Base-by-base conservation (phyloP, 2,888 invertebrate species). In the Microctonus aethiopoides region DNA sequence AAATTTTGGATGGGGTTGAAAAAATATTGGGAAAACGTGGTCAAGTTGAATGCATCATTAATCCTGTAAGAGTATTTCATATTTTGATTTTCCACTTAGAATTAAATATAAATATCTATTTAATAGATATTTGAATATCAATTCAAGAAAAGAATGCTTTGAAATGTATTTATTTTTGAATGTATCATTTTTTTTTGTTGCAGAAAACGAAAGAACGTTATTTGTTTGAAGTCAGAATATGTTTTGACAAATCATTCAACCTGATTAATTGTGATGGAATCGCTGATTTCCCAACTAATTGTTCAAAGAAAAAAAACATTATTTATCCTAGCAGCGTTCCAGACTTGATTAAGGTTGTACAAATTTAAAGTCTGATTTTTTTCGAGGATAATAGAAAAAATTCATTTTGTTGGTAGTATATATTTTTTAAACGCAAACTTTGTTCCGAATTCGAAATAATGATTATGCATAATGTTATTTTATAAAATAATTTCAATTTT, bases 181-280 rank as follows among this genome's bases (percentile, higher is more conserved):
- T 16, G 39, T n/a, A 3, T 7, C 10, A 10, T 11, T n/a, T 22
- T 4, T 4, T 39, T 10, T 11, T 57, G 57, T 84, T 80, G 20
- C 86, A 89, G 81, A 86, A 89, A 69, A 88, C 88, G 0, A 89
- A 89, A 24, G 86, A 89, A 22, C 89, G 89, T 2, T 91, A 90
- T 79, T 81, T 95, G 62, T 89, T 90, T 22, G 94, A 95, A 83
- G 90, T 95, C 67, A 88, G 93, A 22, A 89, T 95, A 62, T 95
- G 95, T 80, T 92, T 95, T 76, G 88, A 92, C 80, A 94, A 93
- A 80, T 83, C 86, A 0, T 84, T 95, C 22, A 83, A 89, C 41
- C 80, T 93, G 16, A 88, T 90, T 2, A 89, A 93, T 81, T 95
- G 94, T 80, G 90, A 93, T 83, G 90, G 90, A 10, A 88, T 90